These are phyloP conservation scores for Synanthedon myopaeformis DNA, from an alignment of 2,888 invertebrate species.

Conservation along the genomic window DNA sequence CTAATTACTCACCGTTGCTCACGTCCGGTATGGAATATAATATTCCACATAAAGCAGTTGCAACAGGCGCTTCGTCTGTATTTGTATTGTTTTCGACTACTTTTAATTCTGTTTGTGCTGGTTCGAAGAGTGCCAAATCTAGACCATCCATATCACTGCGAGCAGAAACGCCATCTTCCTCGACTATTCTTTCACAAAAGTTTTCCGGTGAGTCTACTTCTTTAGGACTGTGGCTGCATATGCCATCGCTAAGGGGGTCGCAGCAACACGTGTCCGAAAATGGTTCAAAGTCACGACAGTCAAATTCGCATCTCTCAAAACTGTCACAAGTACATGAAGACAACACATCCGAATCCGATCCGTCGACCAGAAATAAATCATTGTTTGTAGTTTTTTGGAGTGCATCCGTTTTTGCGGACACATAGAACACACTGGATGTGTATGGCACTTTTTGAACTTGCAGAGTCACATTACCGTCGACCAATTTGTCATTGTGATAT, in stretches of 20 bases:
- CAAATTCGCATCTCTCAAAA: constrained; percentile 69
- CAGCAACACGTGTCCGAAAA: constrained; percentile 73
- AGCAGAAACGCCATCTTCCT: constrained; percentile 55
- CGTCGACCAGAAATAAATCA: constrained; percentile 48
- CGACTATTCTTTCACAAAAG: constrained; percentile 46
- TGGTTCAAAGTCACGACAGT: constrained; percentile 70
- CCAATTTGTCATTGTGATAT: constrained; percentile 21
- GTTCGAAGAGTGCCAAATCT: constrained; percentile 76
- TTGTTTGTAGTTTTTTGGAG: constrained; percentile 34
- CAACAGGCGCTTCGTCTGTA: constrained; percentile 23
- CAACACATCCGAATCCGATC: constrained; percentile 60
- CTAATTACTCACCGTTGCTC: constrained; percentile 43
- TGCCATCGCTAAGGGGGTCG: constrained; percentile 60
- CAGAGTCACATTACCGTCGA: constrained; percentile 31
- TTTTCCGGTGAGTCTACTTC: constrained; percentile 61
- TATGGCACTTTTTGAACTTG: constrained; percentile 62
- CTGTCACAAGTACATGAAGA: constrained; percentile 69
- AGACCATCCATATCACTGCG: constrained; percentile 75
- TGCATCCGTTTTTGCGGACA: constrained; percentile 42
- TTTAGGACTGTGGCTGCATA: constrained; percentile 62
- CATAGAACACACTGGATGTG: constrained; percentile 54
- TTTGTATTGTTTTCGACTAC: constrained; percentile 19
- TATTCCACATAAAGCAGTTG: constrained; percentile 49
- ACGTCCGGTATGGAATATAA: constrained; percentile 44
- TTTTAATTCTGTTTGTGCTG: constrained; percentile 53